These are phyloP conservation scores for Pantherophis guttatus DNA, from an alignment of 2,113 vertebrate genomes.

Conservation along the genomic window DNA sequence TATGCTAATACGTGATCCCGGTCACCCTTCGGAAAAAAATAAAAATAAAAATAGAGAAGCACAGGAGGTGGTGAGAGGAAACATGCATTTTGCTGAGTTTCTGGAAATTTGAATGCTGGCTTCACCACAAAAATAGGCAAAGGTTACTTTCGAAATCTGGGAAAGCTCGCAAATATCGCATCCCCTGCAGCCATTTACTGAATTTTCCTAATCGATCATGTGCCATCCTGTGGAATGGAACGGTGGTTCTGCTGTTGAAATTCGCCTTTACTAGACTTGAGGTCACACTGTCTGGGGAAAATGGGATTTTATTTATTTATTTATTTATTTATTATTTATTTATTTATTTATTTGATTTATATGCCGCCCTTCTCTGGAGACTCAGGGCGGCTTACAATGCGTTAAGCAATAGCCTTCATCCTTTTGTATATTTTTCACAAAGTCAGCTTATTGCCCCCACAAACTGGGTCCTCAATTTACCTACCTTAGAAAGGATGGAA, in stretches of 20 bases:
- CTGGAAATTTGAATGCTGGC: not conserved
- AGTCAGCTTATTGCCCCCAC: too few relatives aligned
- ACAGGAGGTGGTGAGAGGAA: not conserved
- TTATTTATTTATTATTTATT: too few relatives aligned
- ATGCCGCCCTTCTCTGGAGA: too few relatives aligned
- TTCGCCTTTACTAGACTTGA: not conserved
- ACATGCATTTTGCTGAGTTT: not conserved
- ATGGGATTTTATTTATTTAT: not conserved
- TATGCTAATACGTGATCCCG: not conserved
- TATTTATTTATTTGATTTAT: too few relatives aligned
- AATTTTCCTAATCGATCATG: not conserved
- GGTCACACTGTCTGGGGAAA: not conserved
- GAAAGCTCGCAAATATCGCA: not conserved
- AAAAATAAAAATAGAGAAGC: not conserved
- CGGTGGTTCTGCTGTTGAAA: not conserved
- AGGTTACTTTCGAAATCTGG: not conserved
- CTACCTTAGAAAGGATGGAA: too few relatives aligned
- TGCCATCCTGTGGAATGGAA: not conserved
- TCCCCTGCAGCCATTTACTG: not conserved
- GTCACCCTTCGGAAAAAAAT: rapidly evolving
- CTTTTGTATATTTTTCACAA: too few relatives aligned
- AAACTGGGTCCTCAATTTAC: too few relatives aligned
- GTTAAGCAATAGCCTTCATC: too few relatives aligned
- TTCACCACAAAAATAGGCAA: not conserved
- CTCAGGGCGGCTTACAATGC: too few relatives aligned